These are phyloP conservation scores for Emys orbicularis DNA, from an alignment of 2,797 vertebrate species.

Conservation along the genomic window DNA sequence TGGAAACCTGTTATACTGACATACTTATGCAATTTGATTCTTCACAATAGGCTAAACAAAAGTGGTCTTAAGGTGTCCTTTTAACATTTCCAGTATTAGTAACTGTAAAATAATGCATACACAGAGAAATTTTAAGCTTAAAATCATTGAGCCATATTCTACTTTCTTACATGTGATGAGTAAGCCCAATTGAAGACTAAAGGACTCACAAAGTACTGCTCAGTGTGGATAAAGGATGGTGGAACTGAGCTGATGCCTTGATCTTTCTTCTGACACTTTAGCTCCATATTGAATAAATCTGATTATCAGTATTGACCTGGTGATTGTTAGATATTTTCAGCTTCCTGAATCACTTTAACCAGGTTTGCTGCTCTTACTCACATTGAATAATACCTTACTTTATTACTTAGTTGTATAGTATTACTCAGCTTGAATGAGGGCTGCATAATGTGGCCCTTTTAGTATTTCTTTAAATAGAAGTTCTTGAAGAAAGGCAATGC, in stretches of 20 bases:
- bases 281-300: neutral
- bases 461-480: neutral
- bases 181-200: neutral
- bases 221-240: neutral
- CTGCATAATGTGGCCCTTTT: fast-evolving
- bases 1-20: conserved; percentile 49
- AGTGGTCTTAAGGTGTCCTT: neutral
- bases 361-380: neutral
- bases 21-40: conserved; percentile 23
- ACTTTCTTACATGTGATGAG: neutral
- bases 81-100: neutral
- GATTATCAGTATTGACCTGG: neutral
- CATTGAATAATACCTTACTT: neutral
- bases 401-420: neutral
- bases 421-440: neutral
- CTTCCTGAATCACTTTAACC: neutral
- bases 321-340: neutral
- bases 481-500: neutral
- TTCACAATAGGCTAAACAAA: neutral
- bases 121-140: neutral
- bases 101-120: neutral
- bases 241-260: neutral
- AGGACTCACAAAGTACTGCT: neutral
- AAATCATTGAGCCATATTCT: neutral
- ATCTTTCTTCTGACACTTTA: neutral